These are phyloP conservation scores for Nyctalus aviator DNA, from an alignment of 2,797 vertebrate species.

Conservation along the genomic window DNA sequence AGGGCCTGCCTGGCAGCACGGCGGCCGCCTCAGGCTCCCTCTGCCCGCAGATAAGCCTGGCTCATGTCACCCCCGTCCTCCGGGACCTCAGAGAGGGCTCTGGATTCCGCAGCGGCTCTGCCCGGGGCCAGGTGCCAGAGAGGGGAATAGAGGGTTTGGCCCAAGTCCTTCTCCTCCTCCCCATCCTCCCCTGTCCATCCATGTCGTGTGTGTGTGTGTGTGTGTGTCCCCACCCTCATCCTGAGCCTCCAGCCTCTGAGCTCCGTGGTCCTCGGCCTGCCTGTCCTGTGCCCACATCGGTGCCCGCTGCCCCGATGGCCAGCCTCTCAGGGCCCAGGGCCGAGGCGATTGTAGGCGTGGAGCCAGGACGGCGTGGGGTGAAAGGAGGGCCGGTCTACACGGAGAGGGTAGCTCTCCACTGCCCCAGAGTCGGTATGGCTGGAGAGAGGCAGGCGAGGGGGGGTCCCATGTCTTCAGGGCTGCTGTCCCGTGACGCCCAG, in stretches of 20 bases:
- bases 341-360: not conserved
- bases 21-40: not conserved
- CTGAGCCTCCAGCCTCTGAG: not conserved
- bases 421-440: no score
- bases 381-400: not conserved
- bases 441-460: no score
- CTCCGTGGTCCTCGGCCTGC: not conserved
- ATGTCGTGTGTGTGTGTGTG: no score
- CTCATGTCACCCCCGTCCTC: not conserved
- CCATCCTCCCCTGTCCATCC: no score
- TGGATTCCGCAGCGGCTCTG: not conserved
- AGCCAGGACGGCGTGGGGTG: not conserved
- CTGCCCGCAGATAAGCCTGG: not conserved
- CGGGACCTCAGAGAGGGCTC: not conserved
- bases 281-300: not conserved
- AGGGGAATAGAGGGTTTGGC: not conserved
- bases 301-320: rapidly evolving
- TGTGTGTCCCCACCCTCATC: no score
- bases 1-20: rapidly evolving
- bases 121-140: not conserved
- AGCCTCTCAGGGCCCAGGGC: not conserved
- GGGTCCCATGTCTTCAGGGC: not conserved
- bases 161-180: not conserved
- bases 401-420: not conserved
- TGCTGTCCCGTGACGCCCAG: not conserved